Conservation (phyloP, 1,140 invertebrate genomes). For the Nautilus pompilius region DNA sequence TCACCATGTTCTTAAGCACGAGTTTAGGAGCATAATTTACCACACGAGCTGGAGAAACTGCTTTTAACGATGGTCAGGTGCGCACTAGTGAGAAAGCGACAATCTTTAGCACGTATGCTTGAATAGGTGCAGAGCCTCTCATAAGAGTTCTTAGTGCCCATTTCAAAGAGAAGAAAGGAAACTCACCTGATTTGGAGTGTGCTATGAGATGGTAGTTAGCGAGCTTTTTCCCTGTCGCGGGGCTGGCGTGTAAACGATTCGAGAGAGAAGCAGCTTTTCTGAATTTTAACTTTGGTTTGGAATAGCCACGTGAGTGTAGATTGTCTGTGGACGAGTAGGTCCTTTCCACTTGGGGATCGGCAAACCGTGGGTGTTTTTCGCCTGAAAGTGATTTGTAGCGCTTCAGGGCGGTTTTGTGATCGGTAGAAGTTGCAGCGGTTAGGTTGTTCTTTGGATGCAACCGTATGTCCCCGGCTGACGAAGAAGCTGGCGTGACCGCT, state of each 20-base stretch:
- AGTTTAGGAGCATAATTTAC: no score
- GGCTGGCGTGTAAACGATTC: constrained; percentile 48
- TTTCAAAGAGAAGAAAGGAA: no score
- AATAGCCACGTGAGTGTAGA: constrained; percentile 54
- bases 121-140: no score
- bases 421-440: constrained; percentile 7
- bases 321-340: constrained; percentile 47
- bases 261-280: constrained; percentile 46
- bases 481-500: constrained; percentile 15
- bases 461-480: not conserved
- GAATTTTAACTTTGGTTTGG: constrained; percentile 49
- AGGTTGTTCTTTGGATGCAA: not conserved
- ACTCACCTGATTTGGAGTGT: constrained; percentile 48
- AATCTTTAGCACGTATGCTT: no score
- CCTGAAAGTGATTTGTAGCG: constrained; percentile 49
- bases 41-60: no score
- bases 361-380: constrained; percentile 42
- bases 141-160: no score
- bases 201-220: constrained; percentile 50
- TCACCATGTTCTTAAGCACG: no score
- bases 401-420: constrained; percentile 45
- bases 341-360: constrained; percentile 31
- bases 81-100: no score
- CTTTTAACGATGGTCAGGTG: no score
- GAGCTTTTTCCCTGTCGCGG: constrained; percentile 47